Evolutionary conservation across 2,888 invertebrate genomes (phyloP).

Genomic region (Eledone cirrhosa): DNA sequence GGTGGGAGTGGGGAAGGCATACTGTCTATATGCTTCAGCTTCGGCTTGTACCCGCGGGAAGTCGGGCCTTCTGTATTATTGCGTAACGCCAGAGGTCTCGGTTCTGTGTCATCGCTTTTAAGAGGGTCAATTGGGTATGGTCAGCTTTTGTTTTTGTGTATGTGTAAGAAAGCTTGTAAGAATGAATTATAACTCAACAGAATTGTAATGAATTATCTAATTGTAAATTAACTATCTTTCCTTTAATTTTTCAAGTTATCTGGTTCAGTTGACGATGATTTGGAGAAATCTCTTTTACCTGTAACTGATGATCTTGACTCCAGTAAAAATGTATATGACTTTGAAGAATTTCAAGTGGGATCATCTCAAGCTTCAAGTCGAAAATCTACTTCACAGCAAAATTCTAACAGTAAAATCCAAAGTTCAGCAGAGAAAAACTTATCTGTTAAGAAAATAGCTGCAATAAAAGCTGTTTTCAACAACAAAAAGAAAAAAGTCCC

Average conservation of each 20-base stretch:
- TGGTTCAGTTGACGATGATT: not conserved
- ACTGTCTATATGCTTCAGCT: too few species aligned
- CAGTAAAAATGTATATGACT: slow-evolving; percentile 17
- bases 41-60: too few species aligned
- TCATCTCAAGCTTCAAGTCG: not conserved
- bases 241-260: not conserved
- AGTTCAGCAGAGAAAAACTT: not conserved
- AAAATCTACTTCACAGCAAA: not conserved
- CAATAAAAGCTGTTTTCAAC: not conserved
- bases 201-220: too few species aligned
- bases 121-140: not conserved
- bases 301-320: slow-evolving; percentile 9
- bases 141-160: not conserved
- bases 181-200: not conserved
- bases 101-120: too few species aligned
- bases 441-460: slow-evolving; percentile 3
- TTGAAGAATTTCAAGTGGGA: slow-evolving; percentile 9
- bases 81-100: too few species aligned
- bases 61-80: too few species aligned
- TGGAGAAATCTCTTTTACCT: slow-evolving; percentile 5
- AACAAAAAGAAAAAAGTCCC: not conserved
- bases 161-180: not conserved
- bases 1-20: too few species aligned
- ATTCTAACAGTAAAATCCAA: too few species aligned
- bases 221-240: not conserved